Percentiles rank a stretch among this genome's conserved stretches.
Evolutionary conservation across 2,113 vertebrate species (phyloP).

Genomic region (Pseudopodoces humilis): DNA sequence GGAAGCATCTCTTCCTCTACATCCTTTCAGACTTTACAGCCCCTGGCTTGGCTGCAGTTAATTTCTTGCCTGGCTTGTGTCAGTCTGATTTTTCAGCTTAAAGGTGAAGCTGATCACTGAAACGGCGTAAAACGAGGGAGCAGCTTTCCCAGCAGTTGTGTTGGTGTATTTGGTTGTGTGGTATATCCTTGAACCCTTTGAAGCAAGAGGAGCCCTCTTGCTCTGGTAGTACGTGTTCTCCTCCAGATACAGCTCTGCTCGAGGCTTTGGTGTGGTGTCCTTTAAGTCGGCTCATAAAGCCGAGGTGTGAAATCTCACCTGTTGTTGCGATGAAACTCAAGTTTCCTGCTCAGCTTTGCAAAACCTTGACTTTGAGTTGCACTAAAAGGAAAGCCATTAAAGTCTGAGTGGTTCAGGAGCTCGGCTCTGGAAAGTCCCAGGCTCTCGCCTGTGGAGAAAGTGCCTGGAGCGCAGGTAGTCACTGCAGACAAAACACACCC

Average conservation of each 20-base stretch:
- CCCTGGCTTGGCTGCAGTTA: background rate
- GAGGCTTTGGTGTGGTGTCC: background rate
- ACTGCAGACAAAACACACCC: background rate
- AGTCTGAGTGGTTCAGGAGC: background rate
- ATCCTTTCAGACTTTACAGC: background rate
- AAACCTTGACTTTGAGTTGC: background rate
- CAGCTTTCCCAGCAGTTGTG: background rate
- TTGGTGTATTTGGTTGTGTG: background rate
- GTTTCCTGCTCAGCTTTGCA: background rate
- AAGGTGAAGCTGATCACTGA: background rate
- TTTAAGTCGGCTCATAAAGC: background rate
- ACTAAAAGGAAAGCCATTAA: background rate
- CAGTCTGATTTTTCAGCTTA: background rate
- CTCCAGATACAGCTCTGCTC: background rate
- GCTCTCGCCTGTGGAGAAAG: background rate
- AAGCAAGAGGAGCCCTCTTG: background rate
- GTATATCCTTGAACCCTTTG: background rate
- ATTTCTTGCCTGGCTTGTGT: background rate
- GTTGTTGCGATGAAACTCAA: fast-evolving
- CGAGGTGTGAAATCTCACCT: background rate
- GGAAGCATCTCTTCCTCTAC: conserved; percentile 19
- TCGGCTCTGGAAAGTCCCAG: background rate
- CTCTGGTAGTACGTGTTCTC: background rate
- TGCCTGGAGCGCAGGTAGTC: background rate
- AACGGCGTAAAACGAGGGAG: fast-evolving